Evolutionary conservation across 2,888 invertebrate species (phyloP).

Genomic region (Acleris laterana): DNA sequence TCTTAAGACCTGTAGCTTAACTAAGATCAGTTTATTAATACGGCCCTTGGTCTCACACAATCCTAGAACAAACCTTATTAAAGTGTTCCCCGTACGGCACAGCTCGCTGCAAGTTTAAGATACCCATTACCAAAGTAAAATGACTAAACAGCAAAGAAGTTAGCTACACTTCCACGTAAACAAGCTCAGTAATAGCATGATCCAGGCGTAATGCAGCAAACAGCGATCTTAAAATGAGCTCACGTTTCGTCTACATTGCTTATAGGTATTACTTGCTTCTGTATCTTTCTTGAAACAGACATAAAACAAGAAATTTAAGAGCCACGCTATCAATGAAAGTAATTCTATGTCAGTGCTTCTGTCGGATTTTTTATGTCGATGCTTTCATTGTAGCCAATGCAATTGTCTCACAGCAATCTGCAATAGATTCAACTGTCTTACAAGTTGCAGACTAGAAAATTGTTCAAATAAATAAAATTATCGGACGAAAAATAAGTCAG

Average conservation of each 20-base stretch:
- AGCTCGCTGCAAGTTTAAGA: constrained; percentile 2
- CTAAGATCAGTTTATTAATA: neutral
- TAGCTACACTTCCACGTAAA: constrained; percentile 13
- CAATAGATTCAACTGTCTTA: too few species aligned
- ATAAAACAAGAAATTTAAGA: constrained; percentile 19
- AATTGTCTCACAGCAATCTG: too few species aligned
- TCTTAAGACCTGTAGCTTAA: too few species aligned
- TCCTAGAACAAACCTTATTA: neutral
- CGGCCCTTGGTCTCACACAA: neutral
- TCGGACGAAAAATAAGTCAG: too few species aligned
- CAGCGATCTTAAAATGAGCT: constrained; percentile 22
- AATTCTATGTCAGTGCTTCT: neutral
- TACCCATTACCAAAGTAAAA: constrained; percentile 9
- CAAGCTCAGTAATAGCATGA: constrained; percentile 13
- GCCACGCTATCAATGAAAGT: constrained; percentile 3
- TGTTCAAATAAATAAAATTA: too few species aligned
- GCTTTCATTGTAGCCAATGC: neutral
- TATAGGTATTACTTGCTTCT: constrained; percentile 12
- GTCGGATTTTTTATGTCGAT: constrained; percentile 3
- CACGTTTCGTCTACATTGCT: constrained; percentile 18
- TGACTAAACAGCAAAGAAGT: constrained; percentile 19
- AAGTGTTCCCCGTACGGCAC: neutral
- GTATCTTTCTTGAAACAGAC: constrained; percentile 10
- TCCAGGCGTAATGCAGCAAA: constrained; percentile 21
- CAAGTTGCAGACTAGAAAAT: too few species aligned